A percentile compares a stretch with the other conserved stretches of the same genome.
These are phyloP conservation scores for Muscidifurax raptorellus DNA, from an alignment of 1,140 invertebrate species.

Conservation along the genomic window DNA sequence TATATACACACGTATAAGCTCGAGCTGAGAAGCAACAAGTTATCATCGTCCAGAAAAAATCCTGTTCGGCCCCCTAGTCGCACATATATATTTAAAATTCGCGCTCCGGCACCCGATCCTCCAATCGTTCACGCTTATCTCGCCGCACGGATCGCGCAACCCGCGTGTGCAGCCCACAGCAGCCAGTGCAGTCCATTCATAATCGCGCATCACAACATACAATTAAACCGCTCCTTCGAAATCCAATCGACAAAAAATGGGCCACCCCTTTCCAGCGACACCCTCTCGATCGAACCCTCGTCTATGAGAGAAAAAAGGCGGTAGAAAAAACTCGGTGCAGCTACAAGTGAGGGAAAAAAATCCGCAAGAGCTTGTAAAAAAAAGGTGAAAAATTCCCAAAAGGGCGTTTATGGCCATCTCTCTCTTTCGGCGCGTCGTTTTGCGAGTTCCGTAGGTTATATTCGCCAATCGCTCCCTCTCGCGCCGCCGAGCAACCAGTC, in stretches of 20 bases:
- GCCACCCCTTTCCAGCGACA: background rate
- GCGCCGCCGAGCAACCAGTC: background rate
- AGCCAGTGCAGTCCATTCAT: constrained; percentile 15
- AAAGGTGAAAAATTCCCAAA: constrained; percentile 5
- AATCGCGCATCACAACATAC: constrained; percentile 27
- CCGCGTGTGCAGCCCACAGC: background rate
- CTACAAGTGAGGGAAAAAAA: background rate
- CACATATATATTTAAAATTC: background rate
- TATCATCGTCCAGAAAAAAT: no score
- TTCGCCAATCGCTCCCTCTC: constrained; percentile 22
- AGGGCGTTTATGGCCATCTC: background rate
- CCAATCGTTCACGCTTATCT: constrained; percentile 17
- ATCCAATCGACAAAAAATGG: background rate
- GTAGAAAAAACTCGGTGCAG: background rate
- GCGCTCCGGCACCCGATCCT: background rate
- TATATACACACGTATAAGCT: no score
- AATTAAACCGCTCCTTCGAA: constrained; percentile 6
- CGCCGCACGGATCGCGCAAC: background rate
- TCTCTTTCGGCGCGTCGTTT: constrained; percentile 83
- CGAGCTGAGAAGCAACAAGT: no score
- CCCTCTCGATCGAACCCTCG: background rate
- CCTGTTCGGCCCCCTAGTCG: no score
- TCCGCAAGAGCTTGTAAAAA: background rate
- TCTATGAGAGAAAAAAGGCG: background rate
- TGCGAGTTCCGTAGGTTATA: constrained; percentile 81